Conservation (phyloP, 1,140 invertebrate species). For the Cotesia typhae region DNA sequence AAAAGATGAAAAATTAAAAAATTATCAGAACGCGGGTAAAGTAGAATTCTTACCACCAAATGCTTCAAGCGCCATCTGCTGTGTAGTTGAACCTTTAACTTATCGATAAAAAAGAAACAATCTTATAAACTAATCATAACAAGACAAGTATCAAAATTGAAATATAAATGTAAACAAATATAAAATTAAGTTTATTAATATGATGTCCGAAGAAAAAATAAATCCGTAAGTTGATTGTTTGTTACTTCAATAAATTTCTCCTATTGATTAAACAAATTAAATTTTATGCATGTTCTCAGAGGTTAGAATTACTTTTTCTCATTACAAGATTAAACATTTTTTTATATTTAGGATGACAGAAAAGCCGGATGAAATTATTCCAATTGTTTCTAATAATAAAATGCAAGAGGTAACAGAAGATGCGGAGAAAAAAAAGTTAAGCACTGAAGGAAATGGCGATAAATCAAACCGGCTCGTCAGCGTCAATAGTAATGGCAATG, state of each 20-base stretch:
- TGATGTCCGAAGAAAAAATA: conserved; percentile 53
- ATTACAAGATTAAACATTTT: background rate
- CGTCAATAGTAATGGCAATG: conserved; percentile 22
- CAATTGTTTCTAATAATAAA: conserved; percentile 34
- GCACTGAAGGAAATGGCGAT: conserved; percentile 43
- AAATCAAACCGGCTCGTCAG: conserved; percentile 42
- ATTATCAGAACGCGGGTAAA: too few species aligned
- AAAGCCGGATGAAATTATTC: conserved; percentile 20
- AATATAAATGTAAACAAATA: background rate
- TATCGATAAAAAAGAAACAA: too few species aligned
- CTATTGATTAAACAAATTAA: background rate
- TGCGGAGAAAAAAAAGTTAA: conserved; percentile 42
- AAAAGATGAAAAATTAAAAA: too few species aligned
- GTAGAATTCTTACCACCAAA: too few species aligned
- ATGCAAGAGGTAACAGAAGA: conserved; percentile 31
- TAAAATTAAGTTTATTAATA: conserved; percentile 15
- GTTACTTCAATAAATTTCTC: background rate
- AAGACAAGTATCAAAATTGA: background rate
- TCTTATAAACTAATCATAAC: too few species aligned
- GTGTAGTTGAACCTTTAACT: too few species aligned
- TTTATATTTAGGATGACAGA: conserved; percentile 44
- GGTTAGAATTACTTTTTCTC: too few species aligned
- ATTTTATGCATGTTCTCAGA: too few species aligned
- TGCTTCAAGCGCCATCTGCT: too few species aligned
- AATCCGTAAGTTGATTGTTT: conserved; percentile 43